These are phyloP conservation scores for Dicrostonyx torquatus DNA, from an alignment of 2,797 vertebrate genomes.

Conservation along the genomic window DNA sequence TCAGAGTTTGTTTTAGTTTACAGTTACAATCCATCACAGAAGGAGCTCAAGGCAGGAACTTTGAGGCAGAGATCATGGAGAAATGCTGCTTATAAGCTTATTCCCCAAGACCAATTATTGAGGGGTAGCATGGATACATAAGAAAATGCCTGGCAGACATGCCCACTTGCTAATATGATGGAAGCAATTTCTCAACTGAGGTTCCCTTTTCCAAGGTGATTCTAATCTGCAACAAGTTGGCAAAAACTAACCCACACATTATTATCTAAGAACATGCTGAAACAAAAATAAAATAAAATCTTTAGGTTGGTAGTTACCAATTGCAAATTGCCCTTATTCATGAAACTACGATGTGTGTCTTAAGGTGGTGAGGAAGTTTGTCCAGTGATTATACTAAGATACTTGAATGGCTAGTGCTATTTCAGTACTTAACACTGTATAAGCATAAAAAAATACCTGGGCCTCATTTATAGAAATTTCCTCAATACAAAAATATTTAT, in stretches of 20 bases:
- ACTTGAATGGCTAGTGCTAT: neutral
- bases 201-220: neutral
- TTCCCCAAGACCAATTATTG: neutral
- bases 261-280: neutral
- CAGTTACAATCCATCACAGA: neutral
- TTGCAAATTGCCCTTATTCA: neutral
- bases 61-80: neutral
- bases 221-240: neutral
- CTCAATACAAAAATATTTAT: neutral
- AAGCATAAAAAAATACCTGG: neutral
- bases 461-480: neutral
- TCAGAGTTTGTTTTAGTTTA: neutral
- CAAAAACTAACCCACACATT: neutral
- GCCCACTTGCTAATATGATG: neutral
- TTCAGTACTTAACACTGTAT: neutral
- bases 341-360: neutral
- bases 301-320: neutral
- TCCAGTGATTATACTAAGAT: neutral
- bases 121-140: neutral
- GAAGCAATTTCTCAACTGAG: neutral
- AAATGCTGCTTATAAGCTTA: neutral
- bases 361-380: neutral
- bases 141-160: neutral
- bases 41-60: neutral
- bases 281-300: neutral